Percentiles rank a stretch among this genome's conserved stretches.
These are phyloP conservation scores for Catajapyx aquilonaris DNA, from an alignment of 1,140 invertebrate genomes.

Conservation along the genomic window DNA sequence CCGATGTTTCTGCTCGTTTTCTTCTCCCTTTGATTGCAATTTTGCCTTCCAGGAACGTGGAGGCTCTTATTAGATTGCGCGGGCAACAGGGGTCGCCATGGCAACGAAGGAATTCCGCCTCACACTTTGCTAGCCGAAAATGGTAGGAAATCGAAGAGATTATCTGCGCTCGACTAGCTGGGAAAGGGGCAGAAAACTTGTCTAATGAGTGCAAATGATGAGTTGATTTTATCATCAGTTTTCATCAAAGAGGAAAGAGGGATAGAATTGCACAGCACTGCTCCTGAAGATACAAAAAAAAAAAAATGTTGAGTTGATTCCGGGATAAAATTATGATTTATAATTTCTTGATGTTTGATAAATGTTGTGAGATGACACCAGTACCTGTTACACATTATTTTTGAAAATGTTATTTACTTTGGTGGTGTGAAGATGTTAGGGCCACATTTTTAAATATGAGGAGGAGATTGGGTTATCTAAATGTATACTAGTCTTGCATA, in stretches of 20 bases:
- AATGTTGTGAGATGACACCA: too few species aligned
- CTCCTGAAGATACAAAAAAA: too few species aligned
- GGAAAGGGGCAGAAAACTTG: neutral
- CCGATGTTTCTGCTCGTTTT: constrained; percentile 1
- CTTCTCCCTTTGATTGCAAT: constrained; percentile 1
- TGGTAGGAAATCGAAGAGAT: neutral
- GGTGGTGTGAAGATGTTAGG: too few species aligned
- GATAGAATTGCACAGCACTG: too few species aligned
- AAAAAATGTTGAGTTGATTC: too few species aligned
- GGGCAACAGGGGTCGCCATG: neutral
- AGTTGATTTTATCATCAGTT: neutral
- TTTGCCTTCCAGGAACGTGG: neutral
- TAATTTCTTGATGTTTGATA: too few species aligned
- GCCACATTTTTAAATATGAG: too few species aligned
- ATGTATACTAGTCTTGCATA: too few species aligned
- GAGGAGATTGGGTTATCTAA: too few species aligned
- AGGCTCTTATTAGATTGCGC: neutral
- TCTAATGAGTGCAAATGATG: constrained; percentile 1
- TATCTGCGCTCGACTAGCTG: neutral
- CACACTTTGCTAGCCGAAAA: neutral
- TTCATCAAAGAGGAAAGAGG: constrained; percentile 1
- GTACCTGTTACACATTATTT: too few species aligned
- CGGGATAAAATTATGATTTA: too few species aligned
- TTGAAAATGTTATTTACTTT: too few species aligned
- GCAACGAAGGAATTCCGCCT: neutral